Evolutionary conservation across 1,140 invertebrate genomes (phyloP).

Genomic region (Zaprionus africanus): DNA sequence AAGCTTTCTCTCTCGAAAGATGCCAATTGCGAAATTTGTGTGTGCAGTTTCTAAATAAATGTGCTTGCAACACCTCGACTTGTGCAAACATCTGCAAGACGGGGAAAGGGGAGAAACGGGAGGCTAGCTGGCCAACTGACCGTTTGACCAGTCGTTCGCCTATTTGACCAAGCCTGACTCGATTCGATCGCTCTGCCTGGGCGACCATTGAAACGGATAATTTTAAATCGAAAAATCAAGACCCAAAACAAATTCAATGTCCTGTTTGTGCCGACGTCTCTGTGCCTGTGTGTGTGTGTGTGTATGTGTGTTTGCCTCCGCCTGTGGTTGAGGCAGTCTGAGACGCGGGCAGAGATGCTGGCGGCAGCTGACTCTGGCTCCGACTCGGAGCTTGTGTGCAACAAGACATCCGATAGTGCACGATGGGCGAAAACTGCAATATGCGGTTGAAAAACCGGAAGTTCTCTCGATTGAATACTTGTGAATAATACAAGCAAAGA

Average conservation of each 20-base stretch:
- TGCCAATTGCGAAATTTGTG: constrained; percentile 56
- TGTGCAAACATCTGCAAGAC: neutral
- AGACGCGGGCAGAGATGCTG: neutral
- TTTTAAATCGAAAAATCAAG: constrained; percentile 82
- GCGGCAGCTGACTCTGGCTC: neutral
- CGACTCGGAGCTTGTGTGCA: constrained; percentile 6
- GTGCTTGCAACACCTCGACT: constrained; percentile 62
- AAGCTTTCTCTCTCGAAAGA: constrained; percentile 35
- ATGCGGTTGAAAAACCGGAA: constrained; percentile 73
- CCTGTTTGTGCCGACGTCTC: constrained; percentile 58
- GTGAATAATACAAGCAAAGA: constrained; percentile 36
- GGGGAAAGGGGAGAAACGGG: no score
- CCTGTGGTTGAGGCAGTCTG: constrained; percentile 15
- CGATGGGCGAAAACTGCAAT: constrained; percentile 73
- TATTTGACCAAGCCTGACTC: constrained; percentile 23
- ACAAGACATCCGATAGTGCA: constrained; percentile 48
- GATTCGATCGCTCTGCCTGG: constrained; percentile 2
- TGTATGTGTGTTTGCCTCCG: constrained; percentile 26
- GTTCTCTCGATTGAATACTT: constrained; percentile 56
- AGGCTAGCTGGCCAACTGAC: constrained; percentile 5
- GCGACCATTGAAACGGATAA: constrained; percentile 74
- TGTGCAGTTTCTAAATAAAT: constrained; percentile 65
- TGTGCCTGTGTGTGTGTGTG: neutral
- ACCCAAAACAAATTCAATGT: constrained; percentile 82
- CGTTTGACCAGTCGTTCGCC: constrained; percentile 3